Base-by-base conservation (phyloP, 1,140 invertebrate genomes). In the Listronotus oregonensis region DNA sequence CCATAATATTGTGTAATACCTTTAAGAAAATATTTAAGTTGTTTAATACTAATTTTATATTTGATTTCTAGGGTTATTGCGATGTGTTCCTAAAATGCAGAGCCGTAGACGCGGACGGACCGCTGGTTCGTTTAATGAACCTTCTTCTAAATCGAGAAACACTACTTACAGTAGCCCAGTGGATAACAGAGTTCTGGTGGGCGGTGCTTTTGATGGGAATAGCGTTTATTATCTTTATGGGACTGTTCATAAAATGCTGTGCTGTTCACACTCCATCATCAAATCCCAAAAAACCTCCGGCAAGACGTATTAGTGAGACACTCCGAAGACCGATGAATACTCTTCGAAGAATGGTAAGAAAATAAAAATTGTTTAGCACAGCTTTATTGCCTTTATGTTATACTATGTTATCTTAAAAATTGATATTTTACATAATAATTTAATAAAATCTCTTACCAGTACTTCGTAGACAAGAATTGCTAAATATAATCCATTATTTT, bases 201-300 rank as follows among this genome's bases (percentile, higher is more conserved):
- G 93, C 92, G 8, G 96, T 98, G 58, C 82, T 98, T 63, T 79
- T 99, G 8, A 93, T 96, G 81, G 89, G 91, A 17, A 90, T 99
- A 51, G 90, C 85, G 37, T 91, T 99, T 73, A 89, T 99, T 8
- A 89, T 98, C 64, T 89, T 96, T 71, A 99, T 99, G 96, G 96
- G 94, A 21, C 81, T 96, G n/a, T 99, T 99, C 80, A 98, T 99
- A 71, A 98, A 99, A 79, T 97, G 97, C 78, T 99, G 97, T 82
- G 97, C 97, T 12, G 97, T 99, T 54, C 97, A 99, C 79, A 99
- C 97, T 43, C 97, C 97, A 15, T 97, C 95, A 49, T 96, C 91
- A 52, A 98, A 98, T 85, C 96, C 96, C 9, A 95, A 95, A 78
- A 92, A 94, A 74, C 89, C 91, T 50, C 91, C 93, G 0, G 91